phyloP scores from a whole-genome alignment of 2,113 vertebrate genomes.

The Nothobranchius furzeri region DNA sequence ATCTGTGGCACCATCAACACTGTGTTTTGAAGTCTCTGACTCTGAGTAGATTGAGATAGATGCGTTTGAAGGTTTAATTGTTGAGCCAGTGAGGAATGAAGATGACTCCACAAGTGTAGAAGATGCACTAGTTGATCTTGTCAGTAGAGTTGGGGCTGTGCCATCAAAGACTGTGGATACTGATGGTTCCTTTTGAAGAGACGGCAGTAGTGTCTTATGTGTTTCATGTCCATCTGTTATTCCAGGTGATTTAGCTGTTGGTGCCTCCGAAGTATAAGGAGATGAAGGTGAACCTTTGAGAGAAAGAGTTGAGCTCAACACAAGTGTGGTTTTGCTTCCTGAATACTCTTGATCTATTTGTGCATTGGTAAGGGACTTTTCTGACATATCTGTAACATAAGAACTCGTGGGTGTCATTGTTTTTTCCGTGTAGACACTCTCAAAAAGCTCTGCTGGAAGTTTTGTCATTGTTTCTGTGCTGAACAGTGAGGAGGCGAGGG shows the following conservation, averaged over 20 bases:
- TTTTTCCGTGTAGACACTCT: too few relatives aligned
- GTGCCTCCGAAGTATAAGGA: not conserved
- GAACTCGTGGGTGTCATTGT: too few relatives aligned
- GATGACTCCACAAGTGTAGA: not conserved
- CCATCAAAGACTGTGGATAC: not conserved
- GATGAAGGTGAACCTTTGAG: fast-evolving
- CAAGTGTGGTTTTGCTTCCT: not conserved
- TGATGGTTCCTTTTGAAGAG: not conserved
- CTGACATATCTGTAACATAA: too few relatives aligned
- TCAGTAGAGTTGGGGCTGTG: not conserved
- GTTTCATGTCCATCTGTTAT: not conserved
- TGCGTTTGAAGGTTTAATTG: too few relatives aligned
- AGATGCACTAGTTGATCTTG: not conserved
- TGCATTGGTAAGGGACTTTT: too few relatives aligned
- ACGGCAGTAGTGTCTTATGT: not conserved
- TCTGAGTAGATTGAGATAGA: too few relatives aligned
- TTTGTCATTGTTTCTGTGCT: constrained; percentile 14
- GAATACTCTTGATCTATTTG: too few relatives aligned
- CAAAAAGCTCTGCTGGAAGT: not conserved
- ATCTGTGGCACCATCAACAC: too few relatives aligned
- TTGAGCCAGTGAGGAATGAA: too few relatives aligned
- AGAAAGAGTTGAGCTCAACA: not conserved
- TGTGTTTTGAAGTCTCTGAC: too few relatives aligned
- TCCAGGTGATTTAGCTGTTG: not conserved
- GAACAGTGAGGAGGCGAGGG: not conserved